Percentiles rank a stretch among this genome's conserved stretches.
phyloP scores from a whole-genome alignment of 2,797 vertebrate species.

The Anguilla pacifica region DNA sequence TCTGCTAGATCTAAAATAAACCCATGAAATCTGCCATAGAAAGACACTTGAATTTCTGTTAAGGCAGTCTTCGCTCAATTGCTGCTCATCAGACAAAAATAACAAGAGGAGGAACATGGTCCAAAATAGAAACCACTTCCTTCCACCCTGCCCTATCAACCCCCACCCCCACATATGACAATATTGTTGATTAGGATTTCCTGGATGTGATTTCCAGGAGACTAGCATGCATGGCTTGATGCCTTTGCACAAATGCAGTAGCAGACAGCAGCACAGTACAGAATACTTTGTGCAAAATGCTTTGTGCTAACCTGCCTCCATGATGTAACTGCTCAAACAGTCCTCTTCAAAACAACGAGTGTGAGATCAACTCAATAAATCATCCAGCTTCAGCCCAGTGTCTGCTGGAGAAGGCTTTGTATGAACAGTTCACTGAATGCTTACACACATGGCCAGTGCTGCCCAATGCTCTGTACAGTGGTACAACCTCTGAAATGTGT shows the following conservation, averaged over 20 bases:
- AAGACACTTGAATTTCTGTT: neutral
- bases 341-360: neutral
- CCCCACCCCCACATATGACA: neutral
- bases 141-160: neutral
- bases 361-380: neutral
- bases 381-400: neutral
- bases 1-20: neutral
- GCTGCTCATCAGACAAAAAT: neutral
- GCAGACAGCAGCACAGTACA: neutral
- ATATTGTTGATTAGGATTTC: slow-evolving; percentile 14
- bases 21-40: neutral
- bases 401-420: neutral
- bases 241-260: neutral
- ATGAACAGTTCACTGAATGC: neutral
- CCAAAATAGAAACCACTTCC: slow-evolving; percentile 24
- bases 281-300: neutral
- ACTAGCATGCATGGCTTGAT: neutral
- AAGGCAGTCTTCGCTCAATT: neutral
- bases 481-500: neutral
- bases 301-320: neutral
- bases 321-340: slow-evolving; percentile 1
- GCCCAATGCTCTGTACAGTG: neutral
- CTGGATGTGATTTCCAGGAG: neutral
- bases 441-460: neutral
- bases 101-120: neutral